phyloP scores from a whole-genome alignment of 1,140 invertebrate genomes.

The Zaprionus africanus region DNA sequence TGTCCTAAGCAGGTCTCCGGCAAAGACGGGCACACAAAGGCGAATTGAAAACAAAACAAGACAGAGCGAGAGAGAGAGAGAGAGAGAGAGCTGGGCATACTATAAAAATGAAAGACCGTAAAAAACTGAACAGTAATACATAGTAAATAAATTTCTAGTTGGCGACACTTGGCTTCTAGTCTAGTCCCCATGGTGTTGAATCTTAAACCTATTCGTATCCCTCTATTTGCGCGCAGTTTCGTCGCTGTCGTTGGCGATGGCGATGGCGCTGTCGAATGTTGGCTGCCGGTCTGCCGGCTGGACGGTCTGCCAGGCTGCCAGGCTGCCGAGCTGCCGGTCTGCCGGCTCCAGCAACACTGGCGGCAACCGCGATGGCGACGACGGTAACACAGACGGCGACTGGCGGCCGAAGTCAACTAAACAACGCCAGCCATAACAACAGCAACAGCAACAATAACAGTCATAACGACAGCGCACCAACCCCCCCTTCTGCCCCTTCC shows the following conservation, averaged over 20 bases:
- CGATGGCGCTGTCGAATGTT: conserved; percentile 58
- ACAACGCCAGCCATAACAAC: conserved; percentile 59
- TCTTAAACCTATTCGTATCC: conserved; percentile 65
- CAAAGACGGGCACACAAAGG: not conserved
- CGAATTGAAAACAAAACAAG: conserved; percentile 47
- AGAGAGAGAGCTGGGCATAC: conserved; percentile 25
- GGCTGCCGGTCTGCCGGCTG: conserved; percentile 20
- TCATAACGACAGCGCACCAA: conserved; percentile 43
- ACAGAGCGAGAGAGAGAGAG: conserved; percentile 3
- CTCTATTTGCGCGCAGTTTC: conserved; percentile 72
- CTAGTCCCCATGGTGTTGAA: conserved; percentile 76
- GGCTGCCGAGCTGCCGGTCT: conserved; percentile 8
- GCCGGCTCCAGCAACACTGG: conserved; percentile 43
- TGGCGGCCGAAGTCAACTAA: conserved; percentile 76
- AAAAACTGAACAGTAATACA: conserved; percentile 52
- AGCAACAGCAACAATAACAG: conserved; percentile 48
- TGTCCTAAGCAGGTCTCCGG: conserved; percentile 5
- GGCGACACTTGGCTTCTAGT: conserved; percentile 76
- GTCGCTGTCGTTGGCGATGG: conserved; percentile 19
- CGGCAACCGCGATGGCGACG: conserved; percentile 44
- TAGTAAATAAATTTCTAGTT: conserved; percentile 73
- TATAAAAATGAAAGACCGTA: conserved; percentile 56
- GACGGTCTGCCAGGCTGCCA: conserved; percentile 9
- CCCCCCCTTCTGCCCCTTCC: not conserved
- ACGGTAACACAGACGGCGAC: conserved; percentile 63